Conservation (phyloP, 2,113 vertebrate species). For the Ariopsis seemanni region DNA sequence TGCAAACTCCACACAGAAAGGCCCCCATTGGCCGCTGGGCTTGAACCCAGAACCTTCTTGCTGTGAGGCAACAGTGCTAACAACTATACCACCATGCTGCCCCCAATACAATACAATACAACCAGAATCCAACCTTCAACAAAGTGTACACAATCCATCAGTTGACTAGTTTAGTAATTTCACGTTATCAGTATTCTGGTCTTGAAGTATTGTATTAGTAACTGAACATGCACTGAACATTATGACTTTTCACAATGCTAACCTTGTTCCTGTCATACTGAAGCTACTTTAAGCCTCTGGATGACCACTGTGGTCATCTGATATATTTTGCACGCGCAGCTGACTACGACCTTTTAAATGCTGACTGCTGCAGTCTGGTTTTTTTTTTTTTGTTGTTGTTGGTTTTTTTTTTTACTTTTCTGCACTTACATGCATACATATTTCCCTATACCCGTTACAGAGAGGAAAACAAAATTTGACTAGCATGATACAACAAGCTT, state of each 20-base stretch:
- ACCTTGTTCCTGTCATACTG: neutral
- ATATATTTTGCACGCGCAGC: neutral
- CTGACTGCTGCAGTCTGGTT: neutral
- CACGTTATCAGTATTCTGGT: neutral
- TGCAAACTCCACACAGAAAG: too few relatives aligned
- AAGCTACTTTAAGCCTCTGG: too few relatives aligned
- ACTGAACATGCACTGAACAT: neutral
- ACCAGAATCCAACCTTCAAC: neutral
- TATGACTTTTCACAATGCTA: neutral
- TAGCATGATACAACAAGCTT: neutral
- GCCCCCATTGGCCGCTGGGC: too few relatives aligned
- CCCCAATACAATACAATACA: neutral
- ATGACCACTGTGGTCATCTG: neutral
- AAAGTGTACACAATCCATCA: neutral
- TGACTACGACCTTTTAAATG: neutral
- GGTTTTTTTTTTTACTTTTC: neutral
- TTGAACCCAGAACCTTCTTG: too few relatives aligned
- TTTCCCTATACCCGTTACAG: neutral
- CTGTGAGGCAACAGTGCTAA: too few relatives aligned
- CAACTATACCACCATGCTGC: too few relatives aligned
- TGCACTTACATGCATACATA: neutral
- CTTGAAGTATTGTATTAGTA: neutral
- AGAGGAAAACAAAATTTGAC: neutral
- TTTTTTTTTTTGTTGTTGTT: neutral
- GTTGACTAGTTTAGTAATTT: neutral